Conservation (phyloP, 2,113 vertebrate genomes). For the Motacilla alba region DNA sequence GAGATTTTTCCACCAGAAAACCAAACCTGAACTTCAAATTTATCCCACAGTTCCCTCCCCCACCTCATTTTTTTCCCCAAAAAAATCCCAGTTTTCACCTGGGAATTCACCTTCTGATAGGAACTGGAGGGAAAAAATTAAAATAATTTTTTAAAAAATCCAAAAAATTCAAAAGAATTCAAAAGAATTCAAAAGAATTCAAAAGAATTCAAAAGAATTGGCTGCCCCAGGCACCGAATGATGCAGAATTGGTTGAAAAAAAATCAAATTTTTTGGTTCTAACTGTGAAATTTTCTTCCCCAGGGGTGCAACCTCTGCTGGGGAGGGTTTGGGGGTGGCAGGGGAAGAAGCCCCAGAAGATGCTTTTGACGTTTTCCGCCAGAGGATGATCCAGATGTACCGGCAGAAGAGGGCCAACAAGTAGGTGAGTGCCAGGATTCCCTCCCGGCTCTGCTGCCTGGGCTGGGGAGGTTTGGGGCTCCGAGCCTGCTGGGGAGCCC, state of each 20-base stretch:
- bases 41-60: too few species aligned
- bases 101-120: neutral
- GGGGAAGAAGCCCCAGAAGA: constrained; percentile 72
- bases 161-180: too few species aligned
- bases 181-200: too few species aligned
- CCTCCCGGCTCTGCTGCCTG: neutral
- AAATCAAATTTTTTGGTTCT: neutral
- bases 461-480: neutral
- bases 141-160: too few species aligned
- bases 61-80: neutral
- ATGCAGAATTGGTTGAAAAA: rapidly evolving
- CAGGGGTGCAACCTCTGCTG: constrained; percentile 76
- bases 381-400: constrained; percentile 84
- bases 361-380: constrained; percentile 78
- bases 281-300: neutral
- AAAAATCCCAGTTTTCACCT: neutral
- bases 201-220: neutral
- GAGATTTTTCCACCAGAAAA: too few species aligned
- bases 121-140: neutral
- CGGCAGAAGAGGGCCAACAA: constrained; percentile 75
- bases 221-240: too few species aligned
- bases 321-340: constrained; percentile 76
- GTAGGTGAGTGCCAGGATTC: constrained; percentile 70
- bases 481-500: too few species aligned
- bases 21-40: neutral